Evolutionary conservation across 2,888 invertebrate genomes (phyloP), one percentile per base, ranked within the genome.

Genomic region (Caenorhabditis angaria): DNA sequence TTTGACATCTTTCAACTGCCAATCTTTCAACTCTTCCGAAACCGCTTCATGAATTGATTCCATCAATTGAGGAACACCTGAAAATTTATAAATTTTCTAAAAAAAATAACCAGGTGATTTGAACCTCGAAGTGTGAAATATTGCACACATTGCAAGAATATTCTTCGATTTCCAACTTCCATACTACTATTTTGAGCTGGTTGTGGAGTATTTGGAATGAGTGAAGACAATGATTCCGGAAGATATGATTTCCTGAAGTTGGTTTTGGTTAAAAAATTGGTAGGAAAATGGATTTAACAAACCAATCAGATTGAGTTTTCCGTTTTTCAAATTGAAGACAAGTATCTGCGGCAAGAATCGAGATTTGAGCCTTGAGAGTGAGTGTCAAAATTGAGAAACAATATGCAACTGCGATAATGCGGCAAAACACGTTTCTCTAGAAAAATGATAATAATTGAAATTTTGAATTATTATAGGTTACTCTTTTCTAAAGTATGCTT

Each of bases 71-170:
- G 65, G 72, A 32, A 80, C 69, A 48, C 80, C 78, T 78, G 41
- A 24, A 57, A 10, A n/a, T n/a, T n/a, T n/a, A 59, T 22, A 25
- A 10, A 28, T 24, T 24, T 29, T 24, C 29, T n/a, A 50, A 1
- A 25, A 32, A 48, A 22, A 28, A 22, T 18, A 57, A 20, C 10
- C n/a, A n/a, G n/a, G n/a, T n/a, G n/a, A n/a, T n/a, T n/a, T n/a
- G 12, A 18, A 88, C 81, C 81, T 65, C 62, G 61, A 2, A 72
- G 63, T 10, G 78, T 73, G 51, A 82, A 82, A 70, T 71, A 82
- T 58, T 82, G 83, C 41, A 83, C 77, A 58, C 79, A 78, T 59
- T 81, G 81, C 54, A 83, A 58, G 61, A 83, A 82, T 14, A 82
- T 70, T 48, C 81, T 73, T 24, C 77, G 71, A 29, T 77, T 76